These are phyloP conservation scores for Fistularia tabacaria DNA, from an alignment of 2,797 vertebrate species.

Conservation along the genomic window DNA sequence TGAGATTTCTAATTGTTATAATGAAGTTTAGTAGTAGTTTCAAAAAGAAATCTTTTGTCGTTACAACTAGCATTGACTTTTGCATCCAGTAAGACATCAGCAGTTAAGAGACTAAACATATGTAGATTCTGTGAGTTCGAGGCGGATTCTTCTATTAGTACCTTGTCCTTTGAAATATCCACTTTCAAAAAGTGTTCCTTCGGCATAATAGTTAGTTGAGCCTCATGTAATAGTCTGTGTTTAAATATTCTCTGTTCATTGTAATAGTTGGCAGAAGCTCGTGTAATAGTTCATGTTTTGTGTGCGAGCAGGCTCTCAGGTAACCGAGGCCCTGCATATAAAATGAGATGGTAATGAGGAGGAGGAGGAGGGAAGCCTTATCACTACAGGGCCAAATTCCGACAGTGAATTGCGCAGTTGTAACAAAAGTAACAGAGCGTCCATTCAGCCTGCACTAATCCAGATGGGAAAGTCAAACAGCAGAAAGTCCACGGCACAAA, in stretches of 20 bases:
- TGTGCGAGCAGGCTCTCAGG: conserved; percentile 70
- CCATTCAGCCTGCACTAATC: conserved; percentile 87
- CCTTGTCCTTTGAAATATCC: conserved; percentile 1
- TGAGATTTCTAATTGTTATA: too few relatives aligned
- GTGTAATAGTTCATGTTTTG: conserved; percentile 73
- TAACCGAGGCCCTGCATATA: conserved; percentile 73
- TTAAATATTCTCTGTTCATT: conserved; percentile 63
- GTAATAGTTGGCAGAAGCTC: conserved; percentile 67
- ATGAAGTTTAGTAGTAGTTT: too few relatives aligned
- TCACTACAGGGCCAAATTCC: conserved; percentile 75
- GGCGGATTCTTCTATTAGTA: not conserved
- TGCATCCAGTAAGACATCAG: not conserved
- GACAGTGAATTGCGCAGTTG: conserved; percentile 81
- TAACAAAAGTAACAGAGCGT: conserved; percentile 85
- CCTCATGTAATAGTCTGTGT: conserved; percentile 62
- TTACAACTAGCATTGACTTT: too few relatives aligned
- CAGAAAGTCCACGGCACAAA: conserved; percentile 83
- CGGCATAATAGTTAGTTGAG: conserved; percentile 50
- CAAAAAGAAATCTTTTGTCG: too few relatives aligned
- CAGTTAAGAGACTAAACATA: not conserved
- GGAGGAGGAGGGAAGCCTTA: conserved; percentile 58
- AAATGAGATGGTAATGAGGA: conserved; percentile 76
- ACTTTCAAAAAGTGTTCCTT: conserved; percentile 19
- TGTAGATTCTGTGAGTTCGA: not conserved
- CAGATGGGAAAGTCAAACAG: conserved; percentile 88